phyloP scores from a whole-genome alignment of 2,113 vertebrate genomes.

The Ictalurus punctatus region DNA sequence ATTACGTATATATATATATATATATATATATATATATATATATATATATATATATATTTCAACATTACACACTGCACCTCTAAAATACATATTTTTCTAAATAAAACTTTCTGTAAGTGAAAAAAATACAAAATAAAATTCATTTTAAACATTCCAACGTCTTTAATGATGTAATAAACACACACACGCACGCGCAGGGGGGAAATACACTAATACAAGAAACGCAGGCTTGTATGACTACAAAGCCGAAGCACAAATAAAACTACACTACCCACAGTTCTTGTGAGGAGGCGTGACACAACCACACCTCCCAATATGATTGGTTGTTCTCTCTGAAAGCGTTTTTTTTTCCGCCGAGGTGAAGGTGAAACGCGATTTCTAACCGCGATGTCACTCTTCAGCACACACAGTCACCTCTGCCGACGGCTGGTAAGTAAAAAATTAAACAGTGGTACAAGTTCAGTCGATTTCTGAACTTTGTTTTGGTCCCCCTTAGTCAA shows the following conservation, averaged over 20 bases:
- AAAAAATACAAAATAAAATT: background rate
- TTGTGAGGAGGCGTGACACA: slow-evolving; percentile 30
- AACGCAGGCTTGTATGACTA: background rate
- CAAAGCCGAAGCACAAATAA: background rate
- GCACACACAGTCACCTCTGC: slow-evolving; percentile 61
- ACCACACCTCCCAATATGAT: slow-evolving; percentile 65
- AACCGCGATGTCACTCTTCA: slow-evolving; percentile 55
- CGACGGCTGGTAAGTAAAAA: slow-evolving; percentile 69
- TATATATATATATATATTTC: no score
- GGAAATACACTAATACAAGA: background rate
- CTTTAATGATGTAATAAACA: no score
- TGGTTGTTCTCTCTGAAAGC: slow-evolving; percentile 54
- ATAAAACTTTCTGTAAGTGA: no score
- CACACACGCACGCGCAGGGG: background rate
- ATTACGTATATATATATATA: no score
- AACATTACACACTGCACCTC: no score
- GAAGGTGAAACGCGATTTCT: slow-evolving; percentile 65
- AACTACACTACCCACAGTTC: slow-evolving; percentile 68
- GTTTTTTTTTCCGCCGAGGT: slow-evolving; percentile 13
- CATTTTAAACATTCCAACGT: background rate
- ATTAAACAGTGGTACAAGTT: background rate
- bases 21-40: no score
- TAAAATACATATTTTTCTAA: no score
- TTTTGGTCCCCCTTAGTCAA: background rate
- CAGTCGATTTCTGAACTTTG: slow-evolving; percentile 1